Percentiles rank a stretch among this genome's conserved stretches.
Conservation (phyloP, 2,113 vertebrate species). For the Colius striatus region DNA sequence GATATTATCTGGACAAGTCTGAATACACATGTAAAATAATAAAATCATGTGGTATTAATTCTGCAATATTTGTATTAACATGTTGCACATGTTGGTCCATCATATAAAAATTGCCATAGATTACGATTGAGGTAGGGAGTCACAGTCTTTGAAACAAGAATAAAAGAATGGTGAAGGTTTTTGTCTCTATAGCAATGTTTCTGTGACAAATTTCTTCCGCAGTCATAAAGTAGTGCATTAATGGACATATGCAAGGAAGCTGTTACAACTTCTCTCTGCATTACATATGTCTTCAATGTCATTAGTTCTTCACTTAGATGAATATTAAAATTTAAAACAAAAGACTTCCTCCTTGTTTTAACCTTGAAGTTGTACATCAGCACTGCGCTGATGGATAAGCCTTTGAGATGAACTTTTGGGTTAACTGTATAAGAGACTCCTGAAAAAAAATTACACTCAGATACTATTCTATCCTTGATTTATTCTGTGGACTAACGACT, state of each 20-base stretch:
- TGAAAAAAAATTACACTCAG: too few relatives aligned
- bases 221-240: constrained; percentile 39
- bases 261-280: constrained; percentile 28
- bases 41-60: neutral
- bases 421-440: neutral
- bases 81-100: neutral
- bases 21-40: neutral
- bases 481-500: neutral
- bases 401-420: neutral
- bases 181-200: neutral
- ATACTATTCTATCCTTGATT: neutral
- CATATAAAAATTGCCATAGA: neutral
- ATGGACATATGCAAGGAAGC: neutral
- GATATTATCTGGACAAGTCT: neutral
- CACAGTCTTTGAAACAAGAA: neutral
- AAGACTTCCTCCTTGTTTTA: constrained; percentile 40
- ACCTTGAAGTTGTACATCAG: constrained; percentile 22
- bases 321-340: constrained; percentile 57
- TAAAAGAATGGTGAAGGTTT: neutral
- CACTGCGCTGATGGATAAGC: neutral
- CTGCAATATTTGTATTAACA: neutral
- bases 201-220: constrained; percentile 13
- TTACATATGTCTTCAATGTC: constrained; percentile 21
- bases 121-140: neutral
- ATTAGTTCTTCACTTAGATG: constrained; percentile 37